phyloP scores from a whole-genome alignment of 2,113 vertebrate species.

The Azemiops feae region DNA sequence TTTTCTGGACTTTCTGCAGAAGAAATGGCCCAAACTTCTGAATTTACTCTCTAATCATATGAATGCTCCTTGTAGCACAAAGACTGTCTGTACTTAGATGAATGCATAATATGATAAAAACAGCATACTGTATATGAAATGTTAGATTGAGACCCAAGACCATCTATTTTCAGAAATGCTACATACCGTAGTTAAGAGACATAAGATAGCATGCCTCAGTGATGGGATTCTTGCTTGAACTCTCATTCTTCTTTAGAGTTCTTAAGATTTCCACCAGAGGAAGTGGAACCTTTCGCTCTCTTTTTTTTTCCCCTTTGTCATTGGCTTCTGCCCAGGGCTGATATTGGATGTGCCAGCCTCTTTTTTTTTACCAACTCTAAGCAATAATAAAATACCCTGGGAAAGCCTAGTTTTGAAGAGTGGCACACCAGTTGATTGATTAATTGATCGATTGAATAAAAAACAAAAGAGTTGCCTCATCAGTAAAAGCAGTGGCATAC shows the following conservation, averaged over 20 bases:
- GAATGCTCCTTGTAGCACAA: neutral
- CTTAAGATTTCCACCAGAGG: constrained; percentile 35
- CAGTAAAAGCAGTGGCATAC: neutral
- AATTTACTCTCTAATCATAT: neutral
- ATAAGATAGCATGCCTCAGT: neutral
- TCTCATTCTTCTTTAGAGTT: neutral
- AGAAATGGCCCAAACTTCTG: neutral
- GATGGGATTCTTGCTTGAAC: constrained; percentile 19
- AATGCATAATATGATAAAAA: neutral
- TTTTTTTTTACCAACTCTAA: constrained; percentile 18
- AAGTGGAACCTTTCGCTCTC: constrained; percentile 26
- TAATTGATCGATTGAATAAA: no score
- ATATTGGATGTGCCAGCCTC: constrained; percentile 40
- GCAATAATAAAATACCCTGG: neutral
- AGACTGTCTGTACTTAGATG: neutral
- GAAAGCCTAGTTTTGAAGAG: neutral
- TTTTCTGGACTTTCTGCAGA: neutral
- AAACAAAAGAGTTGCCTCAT: no score
- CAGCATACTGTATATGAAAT: neutral
- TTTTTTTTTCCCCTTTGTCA: constrained; percentile 2
- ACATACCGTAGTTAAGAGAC: neutral
- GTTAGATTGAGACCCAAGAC: neutral
- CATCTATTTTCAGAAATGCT: neutral
- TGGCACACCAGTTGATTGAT: neutral
- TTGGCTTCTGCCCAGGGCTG: constrained; percentile 29